Evolutionary conservation across 2,888 invertebrate genomes (phyloP).

Genomic region (Pogonocherus hispidulus): DNA sequence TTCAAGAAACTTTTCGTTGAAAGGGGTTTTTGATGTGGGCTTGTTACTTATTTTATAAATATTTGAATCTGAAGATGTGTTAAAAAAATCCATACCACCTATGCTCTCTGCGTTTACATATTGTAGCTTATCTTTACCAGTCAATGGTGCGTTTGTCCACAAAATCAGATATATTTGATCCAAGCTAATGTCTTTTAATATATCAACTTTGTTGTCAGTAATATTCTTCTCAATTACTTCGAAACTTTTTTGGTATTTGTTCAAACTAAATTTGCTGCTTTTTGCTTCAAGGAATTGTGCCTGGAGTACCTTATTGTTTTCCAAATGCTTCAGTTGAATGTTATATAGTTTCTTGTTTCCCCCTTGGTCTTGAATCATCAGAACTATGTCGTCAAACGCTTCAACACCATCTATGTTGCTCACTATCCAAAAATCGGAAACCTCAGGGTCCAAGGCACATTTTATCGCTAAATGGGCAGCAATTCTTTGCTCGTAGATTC

Average conservation of each 20-base stretch:
- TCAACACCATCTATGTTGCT: slow-evolving; percentile 23
- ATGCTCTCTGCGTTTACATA: not conserved
- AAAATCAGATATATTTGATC: slow-evolving; percentile 9
- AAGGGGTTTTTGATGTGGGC: not conserved
- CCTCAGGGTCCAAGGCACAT: slow-evolving; percentile 7
- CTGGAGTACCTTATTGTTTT: not conserved
- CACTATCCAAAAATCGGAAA: slow-evolving; percentile 27
- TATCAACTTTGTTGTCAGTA: not conserved
- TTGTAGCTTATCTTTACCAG: not conserved
- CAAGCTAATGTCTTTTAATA: not conserved
- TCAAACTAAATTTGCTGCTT: not conserved
- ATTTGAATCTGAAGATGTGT: slow-evolving; percentile 4
- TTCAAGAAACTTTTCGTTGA: not conserved
- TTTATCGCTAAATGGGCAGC: slow-evolving; percentile 22
- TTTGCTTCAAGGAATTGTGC: not conserved
- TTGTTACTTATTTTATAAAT: slow-evolving; percentile 1
- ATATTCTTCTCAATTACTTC: slow-evolving; percentile 18
- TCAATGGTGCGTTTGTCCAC: slow-evolving; percentile 13
- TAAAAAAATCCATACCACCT: slow-evolving; percentile 3
- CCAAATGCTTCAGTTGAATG: slow-evolving; percentile 14
- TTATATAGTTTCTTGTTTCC: slow-evolving; percentile 4
- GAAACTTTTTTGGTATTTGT: slow-evolving; percentile 17
- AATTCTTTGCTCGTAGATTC: slow-evolving; percentile 24
- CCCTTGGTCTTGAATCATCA: not conserved
- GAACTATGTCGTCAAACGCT: slow-evolving; percentile 26